Percentiles rank a stretch among this genome's conserved stretches.
These are phyloP conservation scores for Graphium colonna DNA, from an alignment of 2,888 invertebrate genomes.

Conservation along the genomic window DNA sequence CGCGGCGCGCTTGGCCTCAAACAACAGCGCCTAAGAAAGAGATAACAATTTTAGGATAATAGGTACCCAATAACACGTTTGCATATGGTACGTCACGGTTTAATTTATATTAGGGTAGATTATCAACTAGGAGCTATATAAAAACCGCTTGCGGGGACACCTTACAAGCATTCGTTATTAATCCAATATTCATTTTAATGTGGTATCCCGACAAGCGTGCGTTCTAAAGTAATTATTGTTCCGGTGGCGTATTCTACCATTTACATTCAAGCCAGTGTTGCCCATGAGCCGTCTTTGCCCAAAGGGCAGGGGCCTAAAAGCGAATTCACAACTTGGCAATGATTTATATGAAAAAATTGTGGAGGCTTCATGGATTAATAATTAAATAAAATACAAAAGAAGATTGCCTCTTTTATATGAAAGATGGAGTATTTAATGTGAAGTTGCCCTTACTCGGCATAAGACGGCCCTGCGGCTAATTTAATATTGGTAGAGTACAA, in stretches of 20 bases:
- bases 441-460: too few species aligned
- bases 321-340: too few species aligned
- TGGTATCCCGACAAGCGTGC: conserved; percentile 54
- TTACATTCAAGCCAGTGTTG: conserved; percentile 45
- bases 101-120: conserved; percentile 49
- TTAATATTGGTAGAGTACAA: conserved; percentile 44
- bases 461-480: neutral
- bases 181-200: too few species aligned
- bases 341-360: too few species aligned
- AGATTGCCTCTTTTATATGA: too few species aligned
- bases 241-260: conserved; percentile 47
- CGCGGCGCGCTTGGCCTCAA: conserved; percentile 57
- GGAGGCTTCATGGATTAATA: too few species aligned
- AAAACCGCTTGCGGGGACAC: conserved; percentile 50
- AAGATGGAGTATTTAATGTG: too few species aligned
- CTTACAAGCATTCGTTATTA: conserved; percentile 19
- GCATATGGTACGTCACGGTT: conserved; percentile 55
- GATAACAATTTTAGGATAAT: conserved; percentile 75
- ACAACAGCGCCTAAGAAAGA: conserved; percentile 80
- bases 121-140: conserved; percentile 44
- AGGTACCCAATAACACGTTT: conserved; percentile 62
- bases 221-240: conserved; percentile 62
- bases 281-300: too few species aligned
- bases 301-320: too few species aligned
- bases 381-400: too few species aligned